A percentile compares a stretch with the other conserved stretches of the same genome.
phyloP scores from a whole-genome alignment of 2,797 vertebrate species.

The Chelmon rostratus region DNA sequence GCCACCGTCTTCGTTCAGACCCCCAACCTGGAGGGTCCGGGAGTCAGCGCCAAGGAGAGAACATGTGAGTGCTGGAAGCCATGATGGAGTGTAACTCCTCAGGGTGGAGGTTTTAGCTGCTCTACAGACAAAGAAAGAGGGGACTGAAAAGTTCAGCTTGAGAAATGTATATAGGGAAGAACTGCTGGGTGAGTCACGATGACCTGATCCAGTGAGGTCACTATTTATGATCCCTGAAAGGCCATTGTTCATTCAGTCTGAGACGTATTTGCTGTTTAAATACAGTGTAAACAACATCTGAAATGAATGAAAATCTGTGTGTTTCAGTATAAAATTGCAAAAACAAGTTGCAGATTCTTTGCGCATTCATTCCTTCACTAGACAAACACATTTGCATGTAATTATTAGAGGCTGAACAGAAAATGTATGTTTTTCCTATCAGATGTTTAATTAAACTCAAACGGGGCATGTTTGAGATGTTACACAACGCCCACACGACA shows the following conservation, averaged over 20 bases:
- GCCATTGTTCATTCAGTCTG: background rate
- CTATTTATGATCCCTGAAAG: background rate
- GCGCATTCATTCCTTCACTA: background rate
- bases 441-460: background rate
- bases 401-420: too few relatives aligned
- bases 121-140: background rate
- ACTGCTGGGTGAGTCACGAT: background rate
- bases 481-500: too few relatives aligned
- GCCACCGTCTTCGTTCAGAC: slow-evolving; percentile 95
- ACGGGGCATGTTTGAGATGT: background rate
- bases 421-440: background rate
- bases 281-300: background rate
- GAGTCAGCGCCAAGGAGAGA: slow-evolving; percentile 88
- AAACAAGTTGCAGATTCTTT: background rate
- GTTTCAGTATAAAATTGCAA: background rate
- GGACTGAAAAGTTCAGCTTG: background rate
- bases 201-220: background rate
- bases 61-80: slow-evolving; percentile 86
- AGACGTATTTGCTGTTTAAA: background rate
- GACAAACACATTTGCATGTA: background rate
- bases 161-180: background rate
- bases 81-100: too few relatives aligned
- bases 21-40: slow-evolving; percentile 95
- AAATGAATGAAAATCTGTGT: background rate
- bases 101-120: background rate